phyloP scores from a whole-genome alignment of 1,140 invertebrate species.

The Hesperophylax magnus region DNA sequence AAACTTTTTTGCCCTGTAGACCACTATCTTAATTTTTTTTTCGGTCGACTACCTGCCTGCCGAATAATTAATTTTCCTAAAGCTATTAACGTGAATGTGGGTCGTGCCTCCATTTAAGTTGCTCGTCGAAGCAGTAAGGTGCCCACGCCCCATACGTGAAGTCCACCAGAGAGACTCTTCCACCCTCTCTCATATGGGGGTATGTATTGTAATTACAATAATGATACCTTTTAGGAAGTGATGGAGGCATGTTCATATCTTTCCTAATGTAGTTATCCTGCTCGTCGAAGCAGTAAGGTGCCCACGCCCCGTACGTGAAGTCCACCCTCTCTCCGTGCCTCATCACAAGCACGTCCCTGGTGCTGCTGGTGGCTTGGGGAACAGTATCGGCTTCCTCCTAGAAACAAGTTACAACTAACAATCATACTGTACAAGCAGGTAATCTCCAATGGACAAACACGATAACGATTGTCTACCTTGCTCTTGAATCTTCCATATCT shows the following conservation, averaged over 20 bases:
- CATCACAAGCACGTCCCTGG: slow-evolving; percentile 80
- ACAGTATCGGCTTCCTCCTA: slow-evolving; percentile 27
- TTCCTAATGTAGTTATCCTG: slow-evolving; percentile 83
- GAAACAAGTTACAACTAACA: not conserved
- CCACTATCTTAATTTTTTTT: too few relatives aligned
- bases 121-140: slow-evolving; percentile 86
- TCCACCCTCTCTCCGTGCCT: slow-evolving; percentile 92
- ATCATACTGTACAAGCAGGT: not conserved
- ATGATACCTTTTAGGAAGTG: slow-evolving; percentile 72
- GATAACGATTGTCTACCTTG: too few relatives aligned
- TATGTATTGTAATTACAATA: not conserved
- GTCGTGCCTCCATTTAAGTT: too few relatives aligned
- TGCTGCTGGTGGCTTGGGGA: not conserved
- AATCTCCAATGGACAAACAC: too few relatives aligned
- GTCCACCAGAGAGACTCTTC: too few relatives aligned
- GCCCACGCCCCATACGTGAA: slow-evolving; percentile 94
- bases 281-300: slow-evolving; percentile 88
- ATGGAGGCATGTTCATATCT: slow-evolving; percentile 92
- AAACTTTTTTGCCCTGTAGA: too few relatives aligned
- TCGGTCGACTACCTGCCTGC: too few relatives aligned
- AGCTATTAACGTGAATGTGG: too few relatives aligned
- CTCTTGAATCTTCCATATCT: too few relatives aligned
- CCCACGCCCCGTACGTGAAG: slow-evolving; percentile 92
- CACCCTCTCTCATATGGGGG: too few relatives aligned
- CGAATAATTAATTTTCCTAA: too few relatives aligned